Base-by-base conservation (phyloP, 2,113 vertebrate species). In the Sphyrna mokarran region DNA sequence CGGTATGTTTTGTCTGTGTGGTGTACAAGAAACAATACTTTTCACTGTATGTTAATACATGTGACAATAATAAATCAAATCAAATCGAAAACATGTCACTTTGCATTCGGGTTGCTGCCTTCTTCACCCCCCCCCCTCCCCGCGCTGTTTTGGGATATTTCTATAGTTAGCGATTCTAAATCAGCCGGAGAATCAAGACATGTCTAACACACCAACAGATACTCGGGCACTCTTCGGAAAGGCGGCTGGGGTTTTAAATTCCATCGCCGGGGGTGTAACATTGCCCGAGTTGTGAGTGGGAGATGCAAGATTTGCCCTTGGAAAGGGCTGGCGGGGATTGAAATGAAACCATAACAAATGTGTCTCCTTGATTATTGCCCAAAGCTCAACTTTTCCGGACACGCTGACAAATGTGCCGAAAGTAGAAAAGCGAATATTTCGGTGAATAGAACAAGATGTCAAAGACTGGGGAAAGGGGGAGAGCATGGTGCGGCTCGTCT, bases 401-500 rank as follows among this genome's bases (percentile, higher is more conserved):
- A 54, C 93, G 23, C 66, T 43, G 26, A 63, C 40, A 68, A 40
- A 94, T 37, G 40, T 72, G 93, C 6, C 26, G 22, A 76, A 72
- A 70, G 70, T 95, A 43, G 68, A 72, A 72, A 11, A 10, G 33
- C 89, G 9, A 11, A 37, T 69, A 69, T 94, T 94, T 70, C 22
- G 70, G 43, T 29, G 20, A 22, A 69, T 11, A 69, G 37, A 72
- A 70, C 93, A 70, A 94, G 91, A 69, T 94, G 91, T 94, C 91
- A 94, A 94, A 33, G 40, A 72, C 22, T 48, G 69, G 54, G 66
- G 43, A 40, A n/a, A 66, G 66, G 37, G 18, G 61, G 22, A n/a
- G 23, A 69, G 69, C 69, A 48, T 72, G 48, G 69, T 72, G 16
- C 40, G 1, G 14, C 26, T 11, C 83, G 96, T 98, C 97, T 97